A percentile compares a stretch with the other conserved stretches of the same genome.
These are phyloP conservation scores for Scolopax mira DNA, from an alignment of 2,113 vertebrate species.

Conservation along the genomic window DNA sequence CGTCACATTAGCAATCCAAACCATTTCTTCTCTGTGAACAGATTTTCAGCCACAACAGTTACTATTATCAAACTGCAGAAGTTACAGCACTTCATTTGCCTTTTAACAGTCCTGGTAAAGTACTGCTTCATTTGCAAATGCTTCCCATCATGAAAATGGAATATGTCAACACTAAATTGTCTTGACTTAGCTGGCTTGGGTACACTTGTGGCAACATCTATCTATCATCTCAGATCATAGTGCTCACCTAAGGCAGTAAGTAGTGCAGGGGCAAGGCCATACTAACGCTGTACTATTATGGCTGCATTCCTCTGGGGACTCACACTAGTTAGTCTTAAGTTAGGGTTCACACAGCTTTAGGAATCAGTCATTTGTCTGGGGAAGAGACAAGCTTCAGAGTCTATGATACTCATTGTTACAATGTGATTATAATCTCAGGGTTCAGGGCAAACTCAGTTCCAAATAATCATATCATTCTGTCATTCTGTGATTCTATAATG, in stretches of 20 bases:
- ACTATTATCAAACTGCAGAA: constrained; percentile 28
- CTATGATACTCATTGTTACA: not conserved
- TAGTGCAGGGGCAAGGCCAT: not conserved
- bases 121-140: not conserved
- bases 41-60: not conserved
- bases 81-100: not conserved
- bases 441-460: not conserved
- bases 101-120: not conserved
- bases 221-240: not conserved
- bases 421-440: not conserved
- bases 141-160: not conserved
- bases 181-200: not conserved
- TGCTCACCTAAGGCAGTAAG: not conserved
- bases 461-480: not conserved
- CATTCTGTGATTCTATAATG: too few species aligned
- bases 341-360: not conserved
- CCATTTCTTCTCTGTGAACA: not conserved
- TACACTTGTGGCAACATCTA: not conserved
- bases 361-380: not conserved
- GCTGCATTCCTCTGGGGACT: not conserved
- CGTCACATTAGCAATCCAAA: constrained; percentile 27
- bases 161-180: not conserved
- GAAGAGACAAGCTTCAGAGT: not conserved
- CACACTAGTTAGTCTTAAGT: not conserved
- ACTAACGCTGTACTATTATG: not conserved